Base-by-base conservation (phyloP, 1,140 invertebrate species). In the Pseudachorutes palmiensis region DNA sequence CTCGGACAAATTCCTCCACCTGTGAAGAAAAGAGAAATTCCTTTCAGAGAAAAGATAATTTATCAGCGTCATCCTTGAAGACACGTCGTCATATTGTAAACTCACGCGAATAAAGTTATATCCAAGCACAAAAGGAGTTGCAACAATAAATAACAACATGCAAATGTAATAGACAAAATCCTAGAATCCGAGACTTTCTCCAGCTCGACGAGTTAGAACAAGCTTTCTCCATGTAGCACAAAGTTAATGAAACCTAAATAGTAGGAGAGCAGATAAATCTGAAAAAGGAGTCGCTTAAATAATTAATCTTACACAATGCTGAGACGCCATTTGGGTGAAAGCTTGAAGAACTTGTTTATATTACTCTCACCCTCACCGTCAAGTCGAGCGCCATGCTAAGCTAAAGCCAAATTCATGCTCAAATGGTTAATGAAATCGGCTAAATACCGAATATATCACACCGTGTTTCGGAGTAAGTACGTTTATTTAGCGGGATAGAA, bases 1-100 rank as follows among this genome's bases (percentile, higher is more conserved):
- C 51, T 31, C 64, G 71, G 29, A 73, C 66, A 63, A 65, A 73
- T 32, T 73, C 71, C 65, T 73, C 71, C 30, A 58, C 66, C 62
- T 70, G 71, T 16, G 41, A 59, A 60, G 24, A 58, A 61, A 61
- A 29, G 26, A 57, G 24, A 64, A 60, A 24, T 51, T 45, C 19
- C 36, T 45, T 55, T 33, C 2, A 58, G 29, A 5, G 26, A 65
- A 28, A 2, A 19, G n/a, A 45, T 55, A 24, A 36, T 14, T 63
- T 16, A 51, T 16, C 26, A 28, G 14, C 3, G 5, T 9, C 19
- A 30, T 12, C 49, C 19, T 57, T 29, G 26, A 65, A 55, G 28
- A 16, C 5, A 65, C 19, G 28, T 55, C 30, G 5, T 22, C 48
- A 16, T 63, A n/a, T 22, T 55, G 12, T 55, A 55, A 26, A 55